These are phyloP conservation scores for Carcina quercana DNA, from an alignment of 2,888 invertebrate genomes.

Conservation along the genomic window DNA sequence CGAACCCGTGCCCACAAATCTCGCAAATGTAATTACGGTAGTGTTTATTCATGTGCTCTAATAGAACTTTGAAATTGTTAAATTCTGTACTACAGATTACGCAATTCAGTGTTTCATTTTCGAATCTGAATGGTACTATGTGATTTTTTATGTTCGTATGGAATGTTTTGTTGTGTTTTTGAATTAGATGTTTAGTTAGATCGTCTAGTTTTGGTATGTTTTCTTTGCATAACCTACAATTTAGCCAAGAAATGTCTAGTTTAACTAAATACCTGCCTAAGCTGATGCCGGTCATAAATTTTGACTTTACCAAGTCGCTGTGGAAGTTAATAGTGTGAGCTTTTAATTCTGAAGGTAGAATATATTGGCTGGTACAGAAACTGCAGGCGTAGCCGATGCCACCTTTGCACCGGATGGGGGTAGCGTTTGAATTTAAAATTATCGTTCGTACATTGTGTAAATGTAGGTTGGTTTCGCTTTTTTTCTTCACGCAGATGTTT, in stretches of 20 bases:
- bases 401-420: conserved; percentile 30
- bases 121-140: conserved; percentile 38
- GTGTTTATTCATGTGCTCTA: conserved; percentile 40
- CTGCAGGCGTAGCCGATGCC: conserved; percentile 34
- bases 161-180: conserved; percentile 25
- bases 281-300: conserved; percentile 19
- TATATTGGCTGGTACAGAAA: conserved; percentile 30
- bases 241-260: conserved; percentile 13
- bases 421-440: conserved; percentile 28
- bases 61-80: conserved; percentile 32
- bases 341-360: conserved; percentile 27
- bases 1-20: conserved; percentile 34
- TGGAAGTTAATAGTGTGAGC: conserved; percentile 26
- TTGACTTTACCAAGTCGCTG: conserved; percentile 15
- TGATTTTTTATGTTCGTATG: conserved; percentile 28
- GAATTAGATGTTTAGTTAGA: conserved; percentile 28
- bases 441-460: conserved; percentile 20
- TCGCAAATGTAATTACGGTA: conserved; percentile 37
- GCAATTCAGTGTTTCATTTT: conserved; percentile 27
- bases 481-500: not conserved
- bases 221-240: conserved; percentile 14
- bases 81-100: conserved; percentile 28
- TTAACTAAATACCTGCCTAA: conserved; percentile 17
- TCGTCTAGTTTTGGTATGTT: conserved; percentile 20
- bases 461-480: conserved; percentile 1